Conservation (phyloP, 2,888 invertebrate species). For the Agrotis exclamationis region DNA sequence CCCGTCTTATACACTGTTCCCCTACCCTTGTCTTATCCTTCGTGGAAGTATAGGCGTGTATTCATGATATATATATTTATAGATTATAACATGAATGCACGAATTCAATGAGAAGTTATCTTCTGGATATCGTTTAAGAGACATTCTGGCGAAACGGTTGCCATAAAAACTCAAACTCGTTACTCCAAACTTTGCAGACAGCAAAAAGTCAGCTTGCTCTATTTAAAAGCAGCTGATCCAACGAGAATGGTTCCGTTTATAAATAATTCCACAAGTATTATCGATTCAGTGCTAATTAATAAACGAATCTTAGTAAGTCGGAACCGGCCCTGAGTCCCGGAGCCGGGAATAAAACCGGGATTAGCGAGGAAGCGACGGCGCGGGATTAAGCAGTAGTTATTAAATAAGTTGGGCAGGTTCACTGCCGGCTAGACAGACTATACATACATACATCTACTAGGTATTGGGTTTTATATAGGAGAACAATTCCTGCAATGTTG, state of each 20-base stretch:
- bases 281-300: slow-evolving; percentile 57
- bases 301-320: slow-evolving; percentile 51
- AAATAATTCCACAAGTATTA: slow-evolving; percentile 51
- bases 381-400: slow-evolving; percentile 71
- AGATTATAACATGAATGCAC: too few relatives aligned
- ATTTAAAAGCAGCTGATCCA: slow-evolving; percentile 15
- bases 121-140: neutral
- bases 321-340: slow-evolving; percentile 27
- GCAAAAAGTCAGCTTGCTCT: neutral
- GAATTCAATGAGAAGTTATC: too few relatives aligned
- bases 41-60: neutral
- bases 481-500: neutral
- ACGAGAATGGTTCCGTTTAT: slow-evolving; percentile 32
- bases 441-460: neutral
- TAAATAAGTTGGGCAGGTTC: slow-evolving; percentile 71
- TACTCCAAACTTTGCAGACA: neutral
- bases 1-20: too few relatives aligned
- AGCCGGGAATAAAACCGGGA: slow-evolving; percentile 59
- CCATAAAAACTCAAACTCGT: neutral
- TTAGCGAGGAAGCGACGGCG: slow-evolving; percentile 57
- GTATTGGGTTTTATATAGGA: neutral
- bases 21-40: too few relatives aligned
- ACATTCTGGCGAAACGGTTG: neutral
- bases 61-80: neutral
- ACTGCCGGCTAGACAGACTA: slow-evolving; percentile 31